These are phyloP conservation scores for Chelonoidis abingdonii DNA, from an alignment of 2,113 vertebrate genomes.

Conservation along the genomic window DNA sequence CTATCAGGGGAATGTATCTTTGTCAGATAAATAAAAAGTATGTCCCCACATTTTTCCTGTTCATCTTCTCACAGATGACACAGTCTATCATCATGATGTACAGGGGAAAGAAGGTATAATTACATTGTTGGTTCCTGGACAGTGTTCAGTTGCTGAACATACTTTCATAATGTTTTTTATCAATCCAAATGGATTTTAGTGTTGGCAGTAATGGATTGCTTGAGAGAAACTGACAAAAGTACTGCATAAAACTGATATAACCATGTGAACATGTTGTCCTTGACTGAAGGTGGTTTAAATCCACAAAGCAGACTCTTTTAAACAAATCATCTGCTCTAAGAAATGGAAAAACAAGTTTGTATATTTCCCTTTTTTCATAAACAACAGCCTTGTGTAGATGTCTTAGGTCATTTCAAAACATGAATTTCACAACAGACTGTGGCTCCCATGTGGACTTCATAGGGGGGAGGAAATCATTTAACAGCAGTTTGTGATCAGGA, in stretches of 20 bases:
- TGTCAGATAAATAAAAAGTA: slow-evolving; percentile 24
- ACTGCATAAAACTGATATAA: not conserved
- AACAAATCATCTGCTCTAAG: not conserved
- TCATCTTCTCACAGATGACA: not conserved
- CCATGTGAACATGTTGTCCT: not conserved
- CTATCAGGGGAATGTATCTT: not conserved
- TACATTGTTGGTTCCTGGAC: not conserved
- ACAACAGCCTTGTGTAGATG: not conserved
- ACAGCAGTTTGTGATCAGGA: not conserved
- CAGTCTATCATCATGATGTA: not conserved
- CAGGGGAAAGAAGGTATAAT: not conserved
- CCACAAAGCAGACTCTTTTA: not conserved
- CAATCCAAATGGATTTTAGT: not conserved
- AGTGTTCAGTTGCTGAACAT: not conserved
- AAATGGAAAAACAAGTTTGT: not conserved
- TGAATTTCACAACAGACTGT: not conserved
- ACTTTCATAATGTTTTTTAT: not conserved
- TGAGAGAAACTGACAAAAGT: not conserved
- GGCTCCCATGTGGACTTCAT: not conserved
- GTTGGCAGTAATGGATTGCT: not conserved
- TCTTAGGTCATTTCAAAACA: not conserved
- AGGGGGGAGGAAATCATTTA: not conserved
- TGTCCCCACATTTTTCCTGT: not conserved
- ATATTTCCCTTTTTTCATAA: not conserved
- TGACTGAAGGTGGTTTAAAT: not conserved